Base-by-base conservation (phyloP, 2,888 invertebrate genomes). In the Plebejus melissa region DNA sequence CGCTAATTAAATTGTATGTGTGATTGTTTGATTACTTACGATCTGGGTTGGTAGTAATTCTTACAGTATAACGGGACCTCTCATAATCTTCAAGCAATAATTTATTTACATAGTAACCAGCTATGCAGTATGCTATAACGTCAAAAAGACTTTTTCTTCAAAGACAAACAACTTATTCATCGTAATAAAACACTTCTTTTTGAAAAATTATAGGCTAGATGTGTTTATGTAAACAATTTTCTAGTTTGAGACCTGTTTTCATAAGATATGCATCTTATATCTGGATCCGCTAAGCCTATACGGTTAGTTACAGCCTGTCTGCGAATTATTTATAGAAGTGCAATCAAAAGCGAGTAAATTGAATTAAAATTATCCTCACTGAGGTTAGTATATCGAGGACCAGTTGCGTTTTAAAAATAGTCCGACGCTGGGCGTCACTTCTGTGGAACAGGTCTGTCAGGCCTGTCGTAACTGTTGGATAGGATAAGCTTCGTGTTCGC, bases 281-380 rank as follows among this genome's bases (percentile, higher is more conserved):
- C 65, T 65, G 28, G 22, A 28, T 16, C 72, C 50, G 32, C 32
- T 32, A 50, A 72, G 54, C 32, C 32, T 72, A 50, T 32, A 50
- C 32, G 54, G 72, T 72, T 50, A 54, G 72, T 72, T 54, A 54
- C 72, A 72, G 54, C 46, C 50, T 16, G 50, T 32, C 72, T 28
- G 46, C 32, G 72, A 54, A 50, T 32, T 72, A 72, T 72, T 72
- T 72, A 72, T 72, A 72, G 54, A 72, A 54, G 72, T 16, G 72
- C 72, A 72, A 72, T 72, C 72, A 72, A 72, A 72, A 72, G 72
- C 72, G 50, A 72, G 54, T 72, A 72, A 71, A 72, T 72, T 72
- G 72, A 72, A 72, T 72, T 72, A 72, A 72, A 72, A 72, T 70
- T 72, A 72, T 11, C 54, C 72, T 5, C 50, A 50, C 72, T 72